Base-by-base conservation (phyloP, 2,888 invertebrate species). In the Papilio demoleus region DNA sequence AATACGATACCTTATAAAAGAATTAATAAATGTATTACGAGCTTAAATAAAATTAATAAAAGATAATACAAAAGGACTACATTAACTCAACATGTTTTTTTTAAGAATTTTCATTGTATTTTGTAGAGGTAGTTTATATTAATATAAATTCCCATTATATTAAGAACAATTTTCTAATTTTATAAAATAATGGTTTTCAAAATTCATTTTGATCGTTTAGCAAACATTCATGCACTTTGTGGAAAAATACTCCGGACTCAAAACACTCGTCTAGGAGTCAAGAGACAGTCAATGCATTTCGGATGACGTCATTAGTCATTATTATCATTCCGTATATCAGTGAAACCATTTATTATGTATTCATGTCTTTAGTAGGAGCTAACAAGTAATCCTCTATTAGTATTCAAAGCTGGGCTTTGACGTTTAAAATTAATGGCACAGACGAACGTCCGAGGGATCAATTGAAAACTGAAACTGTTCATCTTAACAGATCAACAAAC, bases 351-450 rank as follows among this genome's bases (percentile, higher is more conserved):
- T 2, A 56, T 31, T 56, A 31, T 31, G 31, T 9, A 17, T 31
- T 31, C 53, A 17, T 56, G 53, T 31, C 31, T 12, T n/a, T 1
- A 56, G 53, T 8, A n/a, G 31, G 53, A 56, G 53, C 45, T 63
- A 63, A 34, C 47, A 63, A 34, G 50, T 50, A 36, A 63, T 63
- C 50, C 34, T 22, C 50, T 24, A 63, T 63, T 63, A 63, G 50
- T 63, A 63, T 63, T 63, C 63, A 50, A 34, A 36, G 63, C 50
- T 31, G 50, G 50, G 50, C 22, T 63, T 38, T 50, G 50, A 50
- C 50, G 63, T 50, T 63, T 63, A 14, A 36, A 50, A 63, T 63
- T 63, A 63, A 63, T 63, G 63, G 63, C 34, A 14, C 50, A 36
- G 34, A 45, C 14, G 50, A 36, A 34, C 47, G 63, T 56, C 53